Evolutionary conservation across 2,797 vertebrate species (phyloP).

Genomic region (Pangasius krempfi): DNA sequence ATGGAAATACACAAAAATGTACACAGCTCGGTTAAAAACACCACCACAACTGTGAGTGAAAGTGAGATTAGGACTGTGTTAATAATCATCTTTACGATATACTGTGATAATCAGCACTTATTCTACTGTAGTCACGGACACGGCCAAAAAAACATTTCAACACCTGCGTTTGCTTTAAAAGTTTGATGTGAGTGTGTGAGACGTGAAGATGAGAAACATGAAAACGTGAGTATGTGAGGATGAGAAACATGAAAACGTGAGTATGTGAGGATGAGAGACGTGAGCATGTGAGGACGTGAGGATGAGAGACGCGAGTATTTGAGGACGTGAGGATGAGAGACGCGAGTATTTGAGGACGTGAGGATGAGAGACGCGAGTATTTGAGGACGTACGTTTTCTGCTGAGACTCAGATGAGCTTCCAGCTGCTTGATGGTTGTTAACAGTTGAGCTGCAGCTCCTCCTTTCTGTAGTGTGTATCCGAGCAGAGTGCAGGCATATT

Average conservation of each 20-base stretch:
- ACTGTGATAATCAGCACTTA: neutral
- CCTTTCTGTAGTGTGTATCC: constrained; percentile 80
- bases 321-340: neutral
- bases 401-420: constrained; percentile 88
- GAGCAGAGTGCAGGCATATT: constrained; percentile 86
- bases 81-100: neutral
- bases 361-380: neutral
- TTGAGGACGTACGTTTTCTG: constrained; percentile 83
- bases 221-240: constrained; percentile 37
- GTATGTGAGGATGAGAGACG: neutral
- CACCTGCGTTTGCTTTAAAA: neutral
- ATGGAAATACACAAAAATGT: neutral
- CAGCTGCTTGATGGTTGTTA: constrained; percentile 77
- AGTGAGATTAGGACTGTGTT: neutral
- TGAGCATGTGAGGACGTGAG: neutral
- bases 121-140: neutral
- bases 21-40: neutral
- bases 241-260: constrained; percentile 53
- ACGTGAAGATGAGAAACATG: neutral
- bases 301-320: no score
- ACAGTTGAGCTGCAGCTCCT: constrained; percentile 68
- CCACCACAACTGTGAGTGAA: neutral
- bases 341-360: no score
- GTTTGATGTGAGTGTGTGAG: neutral
- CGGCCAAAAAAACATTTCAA: neutral